Evolutionary conservation across 2,888 invertebrate genomes (phyloP), one percentile per base, ranked within the genome.

Genomic region (Torymus tubicola): DNA sequence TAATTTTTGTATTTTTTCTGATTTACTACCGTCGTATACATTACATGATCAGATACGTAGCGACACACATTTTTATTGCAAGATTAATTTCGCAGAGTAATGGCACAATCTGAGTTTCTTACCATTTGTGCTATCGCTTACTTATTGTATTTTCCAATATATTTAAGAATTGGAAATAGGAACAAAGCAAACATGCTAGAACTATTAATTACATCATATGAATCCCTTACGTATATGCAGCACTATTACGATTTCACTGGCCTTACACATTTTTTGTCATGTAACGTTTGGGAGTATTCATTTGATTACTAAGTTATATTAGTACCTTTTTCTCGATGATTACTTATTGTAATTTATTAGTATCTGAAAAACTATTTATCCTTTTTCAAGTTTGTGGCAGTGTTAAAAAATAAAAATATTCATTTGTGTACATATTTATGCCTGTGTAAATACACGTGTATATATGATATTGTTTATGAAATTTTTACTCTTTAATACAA

Each of bases 331-430:
- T 71, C 76, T 80, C 57, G 73, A 57, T 78, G 73, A 53, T 70
- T 64, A 64, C 31, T 16, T 18, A 69, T 64, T 69, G 21, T 80
- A 70, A 72, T 70, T 75, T 16, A n/a, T 75, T 70, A 57, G 18
- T 53, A 53, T 68, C 72, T 69, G 12, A 68, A 73, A 70, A 12
- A 77, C 31, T 72, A 82, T 80, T 77, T 65, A 82, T 75, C 72
- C 71, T 55, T 79, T 73, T 64, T 64, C 70, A 63, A 68, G 13
- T 57, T 71, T 21, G 57, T 70, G 77, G 68, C 80, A 82, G 74
- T 75, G 82, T 82, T 82, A 61, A 80, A 82, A 80, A 82, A 77
- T 79, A 76, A 81, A 70, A 68, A 80, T 70, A 76, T 77, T 57
- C 63, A 69, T 77, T 18, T 71, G 68, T 73, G 50, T 53, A 75